Conservation (phyloP, 2,113 vertebrate species). For the Elaphurus davidianus region DNA sequence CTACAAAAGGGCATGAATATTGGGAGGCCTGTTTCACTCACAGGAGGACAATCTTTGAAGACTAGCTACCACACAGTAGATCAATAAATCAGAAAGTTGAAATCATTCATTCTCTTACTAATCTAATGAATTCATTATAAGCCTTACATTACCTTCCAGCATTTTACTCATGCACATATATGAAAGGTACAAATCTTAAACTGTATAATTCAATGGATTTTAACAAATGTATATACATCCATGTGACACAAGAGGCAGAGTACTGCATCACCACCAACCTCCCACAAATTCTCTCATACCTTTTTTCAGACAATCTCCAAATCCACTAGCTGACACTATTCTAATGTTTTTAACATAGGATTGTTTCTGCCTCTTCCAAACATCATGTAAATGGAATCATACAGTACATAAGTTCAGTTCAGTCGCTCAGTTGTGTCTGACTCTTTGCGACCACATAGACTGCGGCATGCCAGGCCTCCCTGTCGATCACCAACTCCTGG, state of each 20-base stretch:
- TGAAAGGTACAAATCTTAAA: neutral
- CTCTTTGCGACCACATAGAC: neutral
- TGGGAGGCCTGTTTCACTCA: neutral
- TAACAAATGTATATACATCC: neutral
- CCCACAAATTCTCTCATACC: neutral
- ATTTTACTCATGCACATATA: neutral
- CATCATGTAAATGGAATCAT: neutral
- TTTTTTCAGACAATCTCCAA: neutral
- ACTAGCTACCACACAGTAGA: neutral
- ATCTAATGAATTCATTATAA: neutral
- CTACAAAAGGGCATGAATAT: neutral
- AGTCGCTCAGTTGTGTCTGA: neutral
- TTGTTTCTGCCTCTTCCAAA: conserved; percentile 4
- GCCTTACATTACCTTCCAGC: neutral
- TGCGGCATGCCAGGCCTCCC: neutral
- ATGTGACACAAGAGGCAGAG: neutral
- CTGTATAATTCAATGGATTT: neutral
- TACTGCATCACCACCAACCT: neutral
- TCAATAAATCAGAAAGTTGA: neutral
- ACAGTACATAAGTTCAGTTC: neutral
- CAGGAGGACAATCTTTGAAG: neutral
- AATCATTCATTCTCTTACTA: conserved; percentile 15
- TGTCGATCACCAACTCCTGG: neutral
- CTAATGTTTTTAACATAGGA: neutral
- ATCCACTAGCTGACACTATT: neutral